These are phyloP conservation scores for Leistus spinibarbis DNA, from an alignment of 2,888 invertebrate species.

Conservation along the genomic window DNA sequence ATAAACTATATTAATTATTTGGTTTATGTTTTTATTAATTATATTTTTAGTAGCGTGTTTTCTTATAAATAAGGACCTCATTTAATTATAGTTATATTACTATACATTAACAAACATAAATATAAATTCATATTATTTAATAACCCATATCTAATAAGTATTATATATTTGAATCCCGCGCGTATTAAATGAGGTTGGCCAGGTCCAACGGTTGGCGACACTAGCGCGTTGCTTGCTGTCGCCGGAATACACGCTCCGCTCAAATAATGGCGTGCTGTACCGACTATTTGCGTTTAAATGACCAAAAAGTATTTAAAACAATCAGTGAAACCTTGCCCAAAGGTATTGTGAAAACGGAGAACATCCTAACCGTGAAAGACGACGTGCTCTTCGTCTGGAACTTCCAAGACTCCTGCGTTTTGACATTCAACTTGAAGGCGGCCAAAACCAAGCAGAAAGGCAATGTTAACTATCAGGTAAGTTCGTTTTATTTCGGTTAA, in stretches of 20 bases:
- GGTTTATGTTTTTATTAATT: neutral
- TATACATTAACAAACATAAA: neutral
- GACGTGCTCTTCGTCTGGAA: conserved; percentile 74
- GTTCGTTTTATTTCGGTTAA: too few species aligned
- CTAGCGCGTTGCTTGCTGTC: conserved; percentile 6
- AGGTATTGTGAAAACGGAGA: conserved; percentile 63
- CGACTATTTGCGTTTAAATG: conserved; percentile 65
- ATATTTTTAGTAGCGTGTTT: neutral
- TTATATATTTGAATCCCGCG: neutral
- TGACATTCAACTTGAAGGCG: conserved; percentile 65
- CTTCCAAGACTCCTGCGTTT: conserved; percentile 66
- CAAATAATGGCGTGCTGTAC: conserved; percentile 63
- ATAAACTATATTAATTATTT: neutral
- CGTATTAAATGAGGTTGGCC: too few species aligned
- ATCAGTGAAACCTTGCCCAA: conserved; percentile 63
- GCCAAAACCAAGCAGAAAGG: conserved; percentile 56
- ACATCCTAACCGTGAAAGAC: conserved; percentile 68
- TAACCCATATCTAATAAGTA: neutral
- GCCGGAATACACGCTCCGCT: neutral
- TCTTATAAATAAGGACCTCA: neutral
- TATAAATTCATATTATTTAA: neutral
- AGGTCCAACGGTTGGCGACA: conserved; percentile 22
- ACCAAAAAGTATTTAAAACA: conserved; percentile 67
- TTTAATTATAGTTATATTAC: neutral
- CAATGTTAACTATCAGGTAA: conserved; percentile 67